Evolutionary conservation across 2,888 invertebrate genomes (phyloP), one percentile per base, ranked within the genome.

Genomic region (Limenitis arthemis): DNA sequence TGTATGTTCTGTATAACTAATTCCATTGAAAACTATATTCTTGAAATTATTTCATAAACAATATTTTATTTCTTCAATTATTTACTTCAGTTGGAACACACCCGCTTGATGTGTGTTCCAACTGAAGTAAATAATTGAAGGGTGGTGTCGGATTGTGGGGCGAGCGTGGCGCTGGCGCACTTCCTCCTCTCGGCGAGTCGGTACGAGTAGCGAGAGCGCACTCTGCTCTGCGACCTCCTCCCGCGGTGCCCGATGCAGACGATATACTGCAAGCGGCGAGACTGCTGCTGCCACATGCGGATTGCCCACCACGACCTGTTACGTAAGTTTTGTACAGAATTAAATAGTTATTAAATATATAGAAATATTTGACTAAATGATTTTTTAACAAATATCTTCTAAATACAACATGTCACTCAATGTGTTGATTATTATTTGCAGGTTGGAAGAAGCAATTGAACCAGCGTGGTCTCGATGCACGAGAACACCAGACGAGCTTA

Each of bases 181-280:
- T 96, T 59, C 96, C 96, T 1, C 96, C 96, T 8, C 83, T 97
- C 55, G 92, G 94, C n/a, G 96, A 96, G 80, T 97, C 96, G 96
- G 83, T 95, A 60, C 87, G 96, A 9, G 95, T 94, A 0, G 91
- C 93, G 5, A 90, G 92, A 0, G 94, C 96, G 3, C 95, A 95
- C 77, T 92, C 94, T 0, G 92, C 93, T 59, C 91, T 95, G 69
- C 89, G 95, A 6, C 91, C 92, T 56, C 92, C 94, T 2, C 88
- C 91, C 29, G 89, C 91, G 56, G 90, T 94, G 46, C 95, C 94
- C 67, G 96, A 94, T 75, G 91, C 92, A 44, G 95, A 96, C 70
- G 96, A 96, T 73, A 91, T 96, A 31, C 89, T 93, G 89, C 96
- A 96, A 80, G 94, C 96, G 0, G 96, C 96, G 0, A 77, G 96